These are phyloP conservation scores for Phoxinus dragarum DNA, from an alignment of 2,797 vertebrate genomes.

Conservation along the genomic window DNA sequence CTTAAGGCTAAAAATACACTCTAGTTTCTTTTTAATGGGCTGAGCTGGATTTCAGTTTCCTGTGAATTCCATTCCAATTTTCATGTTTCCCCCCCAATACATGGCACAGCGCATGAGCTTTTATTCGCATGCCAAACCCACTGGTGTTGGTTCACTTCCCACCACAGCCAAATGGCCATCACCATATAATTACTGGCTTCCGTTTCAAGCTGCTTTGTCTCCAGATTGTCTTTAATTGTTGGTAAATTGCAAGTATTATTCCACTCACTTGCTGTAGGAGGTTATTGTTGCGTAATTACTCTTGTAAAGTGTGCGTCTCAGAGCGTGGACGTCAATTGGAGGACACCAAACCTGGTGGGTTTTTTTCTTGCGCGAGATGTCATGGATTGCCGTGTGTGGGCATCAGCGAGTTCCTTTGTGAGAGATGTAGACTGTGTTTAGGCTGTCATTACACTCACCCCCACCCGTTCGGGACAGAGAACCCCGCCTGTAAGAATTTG, in stretches of 20 bases:
- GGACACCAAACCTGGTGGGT: background rate
- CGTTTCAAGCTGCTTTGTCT: constrained; percentile 54
- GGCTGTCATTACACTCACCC: constrained; percentile 44
- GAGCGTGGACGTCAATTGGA: background rate
- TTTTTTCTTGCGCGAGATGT: constrained; percentile 15
- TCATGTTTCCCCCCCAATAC: background rate
- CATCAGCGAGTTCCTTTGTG: constrained; percentile 46
- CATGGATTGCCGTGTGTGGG: constrained; percentile 33
- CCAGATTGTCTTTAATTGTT: constrained; percentile 62
- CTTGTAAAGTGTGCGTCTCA: constrained; percentile 46
- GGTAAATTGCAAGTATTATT: constrained; percentile 68
- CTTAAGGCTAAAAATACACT: constrained; percentile 30
- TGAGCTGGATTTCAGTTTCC: constrained; percentile 26
- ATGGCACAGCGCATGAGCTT: constrained; percentile 22
- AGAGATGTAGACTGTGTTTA: constrained; percentile 41
- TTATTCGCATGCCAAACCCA: constrained; percentile 16
- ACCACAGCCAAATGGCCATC: constrained; percentile 52
- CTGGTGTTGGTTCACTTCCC: constrained; percentile 38
- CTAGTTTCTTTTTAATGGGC: constrained; percentile 5
- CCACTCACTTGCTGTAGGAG: constrained; percentile 49
- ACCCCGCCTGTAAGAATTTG: constrained; percentile 58
- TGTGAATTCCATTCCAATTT: constrained; percentile 25
- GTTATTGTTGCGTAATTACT: constrained; percentile 62
- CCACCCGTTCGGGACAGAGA: constrained; percentile 4
- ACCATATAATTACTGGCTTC: constrained; percentile 62